Percentiles rank a stretch among this genome's conserved stretches.
phyloP scores from a whole-genome alignment of 2,797 vertebrate species.

The Adelosebastes latens region DNA sequence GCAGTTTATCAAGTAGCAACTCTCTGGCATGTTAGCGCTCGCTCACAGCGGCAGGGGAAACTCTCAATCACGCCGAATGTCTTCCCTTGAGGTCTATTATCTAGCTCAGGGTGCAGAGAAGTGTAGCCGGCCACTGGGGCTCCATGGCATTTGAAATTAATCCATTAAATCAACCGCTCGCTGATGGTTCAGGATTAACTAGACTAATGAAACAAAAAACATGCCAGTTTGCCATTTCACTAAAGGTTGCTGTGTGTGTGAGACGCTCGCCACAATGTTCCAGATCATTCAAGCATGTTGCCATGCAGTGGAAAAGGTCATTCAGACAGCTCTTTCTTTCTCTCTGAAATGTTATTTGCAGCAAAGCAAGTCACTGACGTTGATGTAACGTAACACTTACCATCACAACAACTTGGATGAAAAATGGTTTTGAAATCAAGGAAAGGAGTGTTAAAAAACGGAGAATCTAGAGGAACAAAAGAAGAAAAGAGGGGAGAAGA shows the following conservation, averaged over 20 bases:
- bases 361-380: not conserved
- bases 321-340: slow-evolving; percentile 24
- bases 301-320: slow-evolving; percentile 77
- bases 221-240: slow-evolving; percentile 61
- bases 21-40: slow-evolving; percentile 24
- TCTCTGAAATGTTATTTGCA: slow-evolving; percentile 13
- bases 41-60: slow-evolving; percentile 48
- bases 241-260: slow-evolving; percentile 62
- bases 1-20: slow-evolving; percentile 55
- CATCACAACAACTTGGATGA: slow-evolving; percentile 72
- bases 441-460: slow-evolving; percentile 70
- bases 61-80: slow-evolving; percentile 24
- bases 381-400: slow-evolving; percentile 67
- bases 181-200: slow-evolving; percentile 64
- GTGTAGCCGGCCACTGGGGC: slow-evolving; percentile 17
- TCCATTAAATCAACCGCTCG: slow-evolving; percentile 74
- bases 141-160: slow-evolving; percentile 72
- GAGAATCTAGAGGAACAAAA: slow-evolving; percentile 60
- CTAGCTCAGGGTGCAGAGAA: slow-evolving; percentile 4
- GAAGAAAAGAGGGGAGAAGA: not conserved
- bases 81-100: slow-evolving; percentile 47
- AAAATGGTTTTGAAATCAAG: slow-evolving; percentile 83
- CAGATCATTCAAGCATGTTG: slow-evolving; percentile 69
- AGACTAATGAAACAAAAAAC: slow-evolving; percentile 70
- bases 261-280: slow-evolving; percentile 52